These are phyloP conservation scores for Beaufortia kweichowensis DNA, from an alignment of 2,113 vertebrate genomes.

Conservation along the genomic window DNA sequence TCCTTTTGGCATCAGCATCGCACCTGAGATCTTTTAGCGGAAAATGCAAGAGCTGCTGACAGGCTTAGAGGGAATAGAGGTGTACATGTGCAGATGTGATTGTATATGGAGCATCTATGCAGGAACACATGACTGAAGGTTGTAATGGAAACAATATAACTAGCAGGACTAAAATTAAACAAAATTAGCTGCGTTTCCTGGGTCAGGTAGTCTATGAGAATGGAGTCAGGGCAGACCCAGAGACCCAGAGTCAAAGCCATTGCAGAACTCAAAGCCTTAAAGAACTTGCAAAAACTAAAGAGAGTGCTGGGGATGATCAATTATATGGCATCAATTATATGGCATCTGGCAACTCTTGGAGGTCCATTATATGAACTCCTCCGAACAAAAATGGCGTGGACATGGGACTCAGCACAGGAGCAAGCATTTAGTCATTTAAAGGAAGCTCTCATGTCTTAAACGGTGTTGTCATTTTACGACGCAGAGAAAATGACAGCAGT, in stretches of 20 bases:
- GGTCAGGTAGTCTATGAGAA: slow-evolving; percentile 26
- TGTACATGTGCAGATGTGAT: slow-evolving; percentile 37
- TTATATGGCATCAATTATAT: too few species aligned
- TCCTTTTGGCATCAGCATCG: slow-evolving; percentile 5
- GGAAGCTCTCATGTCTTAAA: background rate
- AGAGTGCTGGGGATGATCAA: too few species aligned
- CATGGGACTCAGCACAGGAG: background rate
- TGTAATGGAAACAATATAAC: too few species aligned
- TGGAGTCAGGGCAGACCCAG: slow-evolving; percentile 29
- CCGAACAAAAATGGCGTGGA: too few species aligned
- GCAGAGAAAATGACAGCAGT: slow-evolving; percentile 11
- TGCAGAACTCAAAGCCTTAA: too few species aligned
- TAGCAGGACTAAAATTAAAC: too few species aligned
- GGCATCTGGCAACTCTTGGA: too few species aligned
- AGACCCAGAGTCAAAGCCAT: background rate
- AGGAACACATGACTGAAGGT: background rate
- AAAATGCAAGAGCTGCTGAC: slow-evolving; percentile 2
- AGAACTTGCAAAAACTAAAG: too few species aligned
- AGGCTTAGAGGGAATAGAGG: slow-evolving; percentile 1
- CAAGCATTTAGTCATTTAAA: background rate
- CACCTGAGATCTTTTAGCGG: slow-evolving; percentile 26
- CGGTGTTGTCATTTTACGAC: slow-evolving; percentile 22
- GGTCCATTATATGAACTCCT: too few species aligned
- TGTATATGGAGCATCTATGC: background rate
- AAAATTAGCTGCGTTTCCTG: slow-evolving; percentile 22